These are phyloP conservation scores for Lochmaea crataegi DNA, from an alignment of 2,888 invertebrate species.

Conservation along the genomic window DNA sequence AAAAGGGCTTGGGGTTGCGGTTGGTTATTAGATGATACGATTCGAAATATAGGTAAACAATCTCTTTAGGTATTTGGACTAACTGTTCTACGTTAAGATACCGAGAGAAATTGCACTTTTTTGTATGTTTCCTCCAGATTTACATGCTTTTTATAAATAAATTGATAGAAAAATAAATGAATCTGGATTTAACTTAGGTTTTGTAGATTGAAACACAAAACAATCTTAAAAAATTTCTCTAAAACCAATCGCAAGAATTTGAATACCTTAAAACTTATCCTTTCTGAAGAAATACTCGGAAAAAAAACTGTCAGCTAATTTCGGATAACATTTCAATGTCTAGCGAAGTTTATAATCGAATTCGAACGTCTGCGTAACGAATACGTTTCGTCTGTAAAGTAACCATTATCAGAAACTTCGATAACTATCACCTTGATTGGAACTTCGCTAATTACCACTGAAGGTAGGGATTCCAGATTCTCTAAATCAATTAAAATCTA, in stretches of 20 bases:
- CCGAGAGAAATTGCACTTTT: no score
- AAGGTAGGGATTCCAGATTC: slow-evolving; percentile 52
- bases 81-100: no score
- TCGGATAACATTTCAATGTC: background rate
- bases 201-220: no score
- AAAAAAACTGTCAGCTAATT: background rate
- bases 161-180: no score
- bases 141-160: no score
- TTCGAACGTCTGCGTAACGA: slow-evolving; percentile 43
- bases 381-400: slow-evolving; percentile 48
- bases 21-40: slow-evolving; percentile 7
- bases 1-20: background rate
- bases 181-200: no score
- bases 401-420: slow-evolving; percentile 49
- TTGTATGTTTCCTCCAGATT: no score
- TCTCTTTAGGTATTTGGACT: no score
- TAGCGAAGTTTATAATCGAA: slow-evolving; percentile 38
- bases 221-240: no score
- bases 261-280: no score
- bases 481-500: slow-evolving; percentile 16
- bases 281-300: background rate
- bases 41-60: background rate
- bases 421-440: slow-evolving; percentile 50
- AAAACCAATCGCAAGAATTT: no score
- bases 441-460: slow-evolving; percentile 58